Conservation (phyloP, 2,888 invertebrate species). For the Nezara viridula region DNA sequence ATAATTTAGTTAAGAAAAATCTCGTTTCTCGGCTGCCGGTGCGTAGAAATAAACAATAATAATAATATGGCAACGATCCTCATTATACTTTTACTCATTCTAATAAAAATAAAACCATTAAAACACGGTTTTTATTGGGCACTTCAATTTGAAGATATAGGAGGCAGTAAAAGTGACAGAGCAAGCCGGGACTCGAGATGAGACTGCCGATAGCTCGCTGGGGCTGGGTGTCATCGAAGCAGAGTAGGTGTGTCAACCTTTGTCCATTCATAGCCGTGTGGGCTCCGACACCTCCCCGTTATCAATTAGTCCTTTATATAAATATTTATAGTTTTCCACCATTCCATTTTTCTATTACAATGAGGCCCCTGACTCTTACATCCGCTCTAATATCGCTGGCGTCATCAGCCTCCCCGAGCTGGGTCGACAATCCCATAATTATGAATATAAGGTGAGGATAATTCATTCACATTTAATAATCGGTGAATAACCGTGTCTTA, state of each 20-base stretch:
- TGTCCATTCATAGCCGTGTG: neutral
- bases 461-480: constrained; percentile 27
- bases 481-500: constrained; percentile 27
- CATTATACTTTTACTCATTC: no score
- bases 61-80: no score
- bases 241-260: neutral
- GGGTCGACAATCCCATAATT: neutral
- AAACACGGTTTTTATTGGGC: neutral
- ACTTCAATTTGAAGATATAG: neutral
- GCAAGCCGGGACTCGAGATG: neutral
- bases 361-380: neutral
- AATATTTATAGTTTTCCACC: neutral
- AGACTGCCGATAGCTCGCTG: neutral
- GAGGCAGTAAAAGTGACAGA: neutral
- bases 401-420: neutral
- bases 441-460: constrained; percentile 11
- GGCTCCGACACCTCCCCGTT: neutral
- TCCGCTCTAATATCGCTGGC: neutral
- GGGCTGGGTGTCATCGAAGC: no score
- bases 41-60: no score
- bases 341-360: constrained; percentile 36
- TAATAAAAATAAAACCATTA: neutral
- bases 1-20: no score
- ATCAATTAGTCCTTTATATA: constrained; percentile 38
- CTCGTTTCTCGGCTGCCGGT: no score